A percentile compares a stretch with the other conserved stretches of the same genome.
Conservation (phyloP, 1,140 invertebrate species). For the Berghia stephanieae region DNA sequence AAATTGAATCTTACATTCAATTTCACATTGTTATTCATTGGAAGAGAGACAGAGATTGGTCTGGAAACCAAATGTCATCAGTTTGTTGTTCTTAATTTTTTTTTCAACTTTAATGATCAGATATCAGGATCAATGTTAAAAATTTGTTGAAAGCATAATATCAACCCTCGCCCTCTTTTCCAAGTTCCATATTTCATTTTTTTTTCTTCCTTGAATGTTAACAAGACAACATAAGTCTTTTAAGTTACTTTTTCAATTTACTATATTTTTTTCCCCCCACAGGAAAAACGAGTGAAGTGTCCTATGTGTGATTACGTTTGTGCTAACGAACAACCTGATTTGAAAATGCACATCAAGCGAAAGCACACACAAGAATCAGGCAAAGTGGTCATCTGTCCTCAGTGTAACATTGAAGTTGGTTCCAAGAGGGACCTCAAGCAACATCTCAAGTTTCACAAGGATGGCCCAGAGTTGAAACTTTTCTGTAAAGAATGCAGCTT, state of each 20-base stretch:
- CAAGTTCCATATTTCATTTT: not conserved
- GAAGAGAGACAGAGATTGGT: too few species aligned
- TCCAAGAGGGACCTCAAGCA: conserved; percentile 60
- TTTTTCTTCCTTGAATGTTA: not conserved
- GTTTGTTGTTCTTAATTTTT: too few species aligned
- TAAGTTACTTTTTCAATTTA: not conserved
- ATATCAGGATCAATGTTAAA: not conserved
- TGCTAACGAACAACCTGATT: conserved; percentile 62
- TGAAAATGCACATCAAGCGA: conserved; percentile 60
- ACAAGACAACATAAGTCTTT: too few species aligned
- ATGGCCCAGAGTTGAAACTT: conserved; percentile 63
- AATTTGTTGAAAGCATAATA: not conserved
- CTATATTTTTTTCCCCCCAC: not conserved
- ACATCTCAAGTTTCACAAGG: conserved; percentile 63
- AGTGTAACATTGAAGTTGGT: conserved; percentile 54
- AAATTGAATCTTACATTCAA: too few species aligned
- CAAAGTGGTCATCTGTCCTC: conserved; percentile 48
- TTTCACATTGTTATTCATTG: too few species aligned
- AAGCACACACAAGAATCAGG: conserved; percentile 45
- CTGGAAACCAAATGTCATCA: too few species aligned
- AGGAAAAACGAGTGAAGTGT: conserved; percentile 62
- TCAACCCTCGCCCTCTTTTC: not conserved
- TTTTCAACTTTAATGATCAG: too few species aligned
- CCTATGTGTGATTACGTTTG: conserved; percentile 62
- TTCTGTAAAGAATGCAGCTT: conserved; percentile 64